Evolutionary conservation across 2,888 invertebrate genomes (phyloP).

Genomic region (Pollenia amentaria): DNA sequence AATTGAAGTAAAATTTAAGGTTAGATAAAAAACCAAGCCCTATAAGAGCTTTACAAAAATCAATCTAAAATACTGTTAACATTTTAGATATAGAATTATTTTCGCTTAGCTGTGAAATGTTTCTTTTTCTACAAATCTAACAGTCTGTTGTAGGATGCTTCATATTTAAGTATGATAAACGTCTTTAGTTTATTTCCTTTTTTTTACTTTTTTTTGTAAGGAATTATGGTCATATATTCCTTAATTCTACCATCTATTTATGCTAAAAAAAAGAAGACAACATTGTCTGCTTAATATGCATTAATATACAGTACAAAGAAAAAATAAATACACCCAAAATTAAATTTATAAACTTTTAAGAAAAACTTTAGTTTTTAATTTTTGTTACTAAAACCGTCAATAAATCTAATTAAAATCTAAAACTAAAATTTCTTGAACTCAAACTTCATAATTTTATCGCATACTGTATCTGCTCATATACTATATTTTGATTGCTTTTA

Average conservation of each 20-base stretch:
- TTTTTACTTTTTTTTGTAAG: slow-evolving; percentile 1
- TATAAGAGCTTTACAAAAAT: no score
- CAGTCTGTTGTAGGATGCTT: neutral
- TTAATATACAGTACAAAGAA: neutral
- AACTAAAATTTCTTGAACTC: no score
- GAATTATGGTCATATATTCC: slow-evolving; percentile 16
- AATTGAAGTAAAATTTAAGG: no score
- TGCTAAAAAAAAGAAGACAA: neutral
- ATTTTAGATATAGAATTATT: neutral
- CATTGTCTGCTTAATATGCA: slow-evolving; percentile 1
- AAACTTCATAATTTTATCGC: no score
- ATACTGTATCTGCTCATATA: neutral
- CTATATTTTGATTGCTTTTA: slow-evolving; percentile 56
- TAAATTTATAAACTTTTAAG: no score
- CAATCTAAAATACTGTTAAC: no score
- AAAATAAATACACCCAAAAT: neutral
- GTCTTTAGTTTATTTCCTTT: neutral
- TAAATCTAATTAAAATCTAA: no score
- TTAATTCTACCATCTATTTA: slow-evolving; percentile 11
- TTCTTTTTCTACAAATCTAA: no score
- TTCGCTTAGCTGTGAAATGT: neutral
- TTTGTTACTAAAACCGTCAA: no score
- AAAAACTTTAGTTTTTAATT: no score
- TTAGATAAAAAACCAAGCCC: no score
- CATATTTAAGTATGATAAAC: slow-evolving; percentile 5